Conservation (phyloP, 2,113 vertebrate genomes). For the Dascyllus trimaculatus region DNA sequence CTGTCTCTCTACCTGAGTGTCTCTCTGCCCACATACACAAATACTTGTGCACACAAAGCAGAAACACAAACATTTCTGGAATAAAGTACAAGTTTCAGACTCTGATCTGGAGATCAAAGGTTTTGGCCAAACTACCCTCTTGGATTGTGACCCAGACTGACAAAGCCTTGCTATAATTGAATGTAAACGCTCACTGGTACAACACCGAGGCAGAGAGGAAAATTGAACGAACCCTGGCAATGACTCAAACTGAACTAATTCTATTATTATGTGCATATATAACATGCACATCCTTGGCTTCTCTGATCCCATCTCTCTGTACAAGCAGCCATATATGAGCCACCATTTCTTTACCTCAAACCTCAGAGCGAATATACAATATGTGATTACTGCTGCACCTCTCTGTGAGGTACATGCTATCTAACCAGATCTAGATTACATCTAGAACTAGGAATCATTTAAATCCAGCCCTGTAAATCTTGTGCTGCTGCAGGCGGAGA, state of each 20-base stretch:
- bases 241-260: background rate
- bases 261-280: slow-evolving; percentile 3
- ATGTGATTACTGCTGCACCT: background rate
- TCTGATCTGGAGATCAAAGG: slow-evolving; percentile 63
- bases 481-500: background rate
- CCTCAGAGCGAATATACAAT: background rate
- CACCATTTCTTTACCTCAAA: slow-evolving; percentile 9
- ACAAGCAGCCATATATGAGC: background rate
- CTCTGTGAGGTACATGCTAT: background rate
- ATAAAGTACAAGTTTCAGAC: slow-evolving; percentile 30
- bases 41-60: slow-evolving; percentile 1
- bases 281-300: slow-evolving; percentile 19
- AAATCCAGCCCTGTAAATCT: background rate
- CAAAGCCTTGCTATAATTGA: slow-evolving; percentile 20
- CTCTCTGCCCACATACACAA: background rate
- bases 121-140: slow-evolving; percentile 36
- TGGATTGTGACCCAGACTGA: slow-evolving; percentile 49
- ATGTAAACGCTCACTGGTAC: slow-evolving; percentile 18
- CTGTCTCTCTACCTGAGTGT: slow-evolving; percentile 10
- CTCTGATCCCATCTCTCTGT: slow-evolving; percentile 1
- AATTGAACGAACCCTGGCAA: slow-evolving; percentile 4
- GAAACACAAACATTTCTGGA: slow-evolving; percentile 58
- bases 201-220: slow-evolving; percentile 15
- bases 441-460: background rate
- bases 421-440: background rate